Evolutionary conservation across 2,888 invertebrate species (phyloP), one percentile per base, ranked within the genome.

Genomic region (Drosophila paracracens): DNA sequence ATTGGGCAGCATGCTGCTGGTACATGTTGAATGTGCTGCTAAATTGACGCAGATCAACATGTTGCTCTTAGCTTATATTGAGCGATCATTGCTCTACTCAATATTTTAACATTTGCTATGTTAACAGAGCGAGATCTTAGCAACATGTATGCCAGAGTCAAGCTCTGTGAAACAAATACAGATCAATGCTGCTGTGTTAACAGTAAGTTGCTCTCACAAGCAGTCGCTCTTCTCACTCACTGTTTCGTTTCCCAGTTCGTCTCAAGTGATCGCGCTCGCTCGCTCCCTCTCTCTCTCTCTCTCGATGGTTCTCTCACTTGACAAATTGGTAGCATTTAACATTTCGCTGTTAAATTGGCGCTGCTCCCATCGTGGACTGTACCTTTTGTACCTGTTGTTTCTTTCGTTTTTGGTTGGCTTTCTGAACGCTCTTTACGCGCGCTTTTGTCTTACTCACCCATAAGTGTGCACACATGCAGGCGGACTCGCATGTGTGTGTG

Each of bases 361-460:
- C 59, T 59, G 65, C 52, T 60, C 43, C 48, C 63, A 50, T 38
- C 43, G 83, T 70, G 83, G 86, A 85, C 85, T 85, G 85, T 85
- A 85, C 85, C 85, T 81, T 88, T 85, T 83, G 81, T 85, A 86
- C 88, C 88, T 85, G 85, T 85, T 88, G 86, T 86, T 62, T 56
- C 77, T 74, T 67, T 64, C 51, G 61, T 56, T 51, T 56, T 62
- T 76, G 67, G 68, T 70, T 86, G 77, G 76, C 76, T 83, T 87
- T 84, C 83, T 81, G 60, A 78, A 83, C 83, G 82, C 88, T 80
- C 83, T 82, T 83, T 78, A 69, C 88, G 87, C 85, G 85, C 85
- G 88, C 85, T 88, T 88, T 88, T 83, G 62, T 65, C 61, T 59
- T 52, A 75, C 66, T 64, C 52, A 58, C n/a, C 54, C 33, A 48